Evolutionary conservation across 2,113 vertebrate species (phyloP).

Genomic region (Callopanchax toddi): DNA sequence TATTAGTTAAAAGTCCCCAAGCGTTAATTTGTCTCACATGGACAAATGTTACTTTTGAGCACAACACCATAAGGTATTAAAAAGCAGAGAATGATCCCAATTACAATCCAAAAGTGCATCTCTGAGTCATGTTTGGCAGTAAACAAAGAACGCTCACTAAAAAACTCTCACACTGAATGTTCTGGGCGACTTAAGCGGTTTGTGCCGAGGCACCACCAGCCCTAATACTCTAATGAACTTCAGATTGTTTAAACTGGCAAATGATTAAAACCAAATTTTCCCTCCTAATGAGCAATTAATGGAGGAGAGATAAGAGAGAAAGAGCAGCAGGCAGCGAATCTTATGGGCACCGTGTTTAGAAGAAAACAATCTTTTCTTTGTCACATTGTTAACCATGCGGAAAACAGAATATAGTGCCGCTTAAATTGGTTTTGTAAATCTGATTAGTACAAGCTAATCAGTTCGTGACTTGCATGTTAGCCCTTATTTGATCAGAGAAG

Average conservation of each 20-base stretch:
- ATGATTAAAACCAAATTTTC: conserved; percentile 68
- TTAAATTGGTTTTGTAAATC: conserved; percentile 14
- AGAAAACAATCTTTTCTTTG: conserved; percentile 35
- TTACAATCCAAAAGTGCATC: conserved; percentile 39
- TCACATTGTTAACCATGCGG: conserved; percentile 27
- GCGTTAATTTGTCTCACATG: no score
- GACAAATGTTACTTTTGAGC: no score
- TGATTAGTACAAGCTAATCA: conserved; percentile 26
- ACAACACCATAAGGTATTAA: background rate
- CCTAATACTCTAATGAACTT: conserved; percentile 63
- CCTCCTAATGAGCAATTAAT: conserved; percentile 71
- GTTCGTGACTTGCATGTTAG: conserved; percentile 12
- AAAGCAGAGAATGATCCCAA: background rate
- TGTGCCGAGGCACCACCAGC: conserved; percentile 39
- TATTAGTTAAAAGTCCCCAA: no score
- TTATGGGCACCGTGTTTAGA: conserved; percentile 17
- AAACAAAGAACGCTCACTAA: conserved; percentile 32
- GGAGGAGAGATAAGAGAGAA: conserved; percentile 37
- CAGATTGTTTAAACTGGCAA: conserved; percentile 41
- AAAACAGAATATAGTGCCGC: background rate
- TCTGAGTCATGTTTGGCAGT: conserved; percentile 5
- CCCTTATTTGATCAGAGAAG: conserved; percentile 13
- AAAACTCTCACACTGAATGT: conserved; percentile 29
- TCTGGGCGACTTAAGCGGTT: conserved; percentile 31
- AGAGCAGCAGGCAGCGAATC: conserved; percentile 31